Evolutionary conservation across 1,140 invertebrate species (phyloP).

Genomic region (Atopsyche davidsoni): DNA sequence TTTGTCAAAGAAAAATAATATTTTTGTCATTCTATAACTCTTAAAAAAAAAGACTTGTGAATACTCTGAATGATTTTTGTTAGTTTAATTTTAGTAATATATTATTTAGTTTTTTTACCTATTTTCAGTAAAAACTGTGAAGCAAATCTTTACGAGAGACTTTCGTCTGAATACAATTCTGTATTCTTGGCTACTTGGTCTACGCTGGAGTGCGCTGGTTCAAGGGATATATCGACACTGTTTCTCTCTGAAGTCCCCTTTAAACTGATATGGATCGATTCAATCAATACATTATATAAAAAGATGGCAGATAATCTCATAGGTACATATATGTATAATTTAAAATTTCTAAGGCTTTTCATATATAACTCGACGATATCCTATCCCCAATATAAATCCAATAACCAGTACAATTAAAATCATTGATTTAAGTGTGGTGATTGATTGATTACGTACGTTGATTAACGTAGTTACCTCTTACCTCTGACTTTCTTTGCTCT

Average conservation of each 20-base stretch:
- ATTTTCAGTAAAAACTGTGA: conserved; percentile 21
- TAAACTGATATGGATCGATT: conserved; percentile 9
- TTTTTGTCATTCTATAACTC: too few species aligned
- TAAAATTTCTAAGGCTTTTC: not conserved
- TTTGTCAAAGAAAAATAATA: too few species aligned
- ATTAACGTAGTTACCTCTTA: too few species aligned
- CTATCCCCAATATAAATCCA: too few species aligned
- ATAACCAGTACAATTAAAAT: too few species aligned
- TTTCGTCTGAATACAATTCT: conserved; percentile 22
- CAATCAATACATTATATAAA: conserved; percentile 6
- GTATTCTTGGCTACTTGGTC: conserved; percentile 24
- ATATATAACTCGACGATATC: too few species aligned
- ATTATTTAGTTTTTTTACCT: not conserved
- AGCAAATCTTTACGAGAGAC: conserved; percentile 17
- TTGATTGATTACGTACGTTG: too few species aligned
- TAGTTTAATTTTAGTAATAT: too few species aligned
- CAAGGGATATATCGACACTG: conserved; percentile 19
- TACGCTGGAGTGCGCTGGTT: conserved; percentile 20
- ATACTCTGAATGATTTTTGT: too few species aligned
- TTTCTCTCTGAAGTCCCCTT: conserved; percentile 27
- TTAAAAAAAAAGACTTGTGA: too few species aligned
- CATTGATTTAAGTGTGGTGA: too few species aligned
- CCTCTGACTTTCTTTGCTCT: too few species aligned
- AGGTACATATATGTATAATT: conserved; percentile 15
- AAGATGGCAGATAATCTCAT: conserved; percentile 15